Evolutionary conservation across 2,888 invertebrate species (phyloP).

Genomic region (Dicranocentrus wangi): DNA sequence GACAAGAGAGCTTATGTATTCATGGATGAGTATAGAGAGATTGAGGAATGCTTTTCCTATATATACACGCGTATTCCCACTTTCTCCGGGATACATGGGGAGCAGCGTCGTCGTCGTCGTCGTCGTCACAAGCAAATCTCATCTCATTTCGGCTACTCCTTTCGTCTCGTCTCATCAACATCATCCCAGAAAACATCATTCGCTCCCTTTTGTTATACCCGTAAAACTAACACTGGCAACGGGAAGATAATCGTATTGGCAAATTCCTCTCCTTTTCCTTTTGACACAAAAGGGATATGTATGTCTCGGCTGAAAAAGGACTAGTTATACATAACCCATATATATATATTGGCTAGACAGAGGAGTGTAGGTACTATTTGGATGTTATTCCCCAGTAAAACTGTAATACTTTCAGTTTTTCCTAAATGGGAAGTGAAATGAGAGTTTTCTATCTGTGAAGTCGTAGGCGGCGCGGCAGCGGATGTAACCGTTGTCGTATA

Average conservation of each 20-base stretch:
- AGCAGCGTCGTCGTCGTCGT: too few species aligned
- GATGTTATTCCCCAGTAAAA: too few species aligned
- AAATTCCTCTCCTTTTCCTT: conserved; percentile 2
- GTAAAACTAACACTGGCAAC: conserved; percentile 19
- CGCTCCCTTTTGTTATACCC: conserved; percentile 16
- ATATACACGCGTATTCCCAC: neutral
- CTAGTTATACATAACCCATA: too few species aligned
- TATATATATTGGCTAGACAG: too few species aligned
- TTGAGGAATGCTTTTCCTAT: conserved; percentile 11
- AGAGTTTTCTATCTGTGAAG: neutral
- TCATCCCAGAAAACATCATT: conserved; percentile 10
- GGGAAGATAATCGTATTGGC: conserved; percentile 23
- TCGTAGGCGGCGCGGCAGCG: too few species aligned
- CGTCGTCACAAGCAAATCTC: too few species aligned
- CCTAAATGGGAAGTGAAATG: conserved; percentile 8
- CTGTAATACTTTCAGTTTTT: neutral
- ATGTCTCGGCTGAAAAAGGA: neutral
- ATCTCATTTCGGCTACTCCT: conserved; percentile 18
- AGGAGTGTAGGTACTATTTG: too few species aligned
- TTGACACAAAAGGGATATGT: conserved; percentile 10
- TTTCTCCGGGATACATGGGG: neutral
- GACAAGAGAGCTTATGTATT: conserved; percentile 3
- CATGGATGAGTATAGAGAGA: neutral
- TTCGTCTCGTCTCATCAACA: conserved; percentile 22
- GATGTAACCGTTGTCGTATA: too few species aligned